Evolutionary conservation across 2,888 invertebrate species (phyloP), one percentile per base, ranked within the genome.

Genomic region (Lathronympha strigana): DNA sequence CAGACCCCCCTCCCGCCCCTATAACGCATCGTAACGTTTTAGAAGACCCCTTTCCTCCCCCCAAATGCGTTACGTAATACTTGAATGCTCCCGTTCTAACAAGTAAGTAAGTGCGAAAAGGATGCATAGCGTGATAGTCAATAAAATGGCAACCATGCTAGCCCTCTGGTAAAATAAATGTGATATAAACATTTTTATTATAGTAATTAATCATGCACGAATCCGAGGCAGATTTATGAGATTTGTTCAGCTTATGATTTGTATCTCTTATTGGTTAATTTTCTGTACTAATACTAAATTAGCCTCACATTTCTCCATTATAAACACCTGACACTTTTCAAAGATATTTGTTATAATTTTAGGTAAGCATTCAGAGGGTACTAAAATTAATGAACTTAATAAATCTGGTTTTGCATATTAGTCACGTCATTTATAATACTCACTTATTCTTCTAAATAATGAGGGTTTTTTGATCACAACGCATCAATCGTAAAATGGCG

Each of bases 161-260:
- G n/a, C n/a, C n/a, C n/a, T 3, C n/a, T 36, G 11, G 36, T 36
- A 36, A 36, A 2, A 36, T 17, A 36, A 2, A 36, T 17, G 38
- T 40, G 38, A 40, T 17, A 40, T 1, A 6, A 40, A 17, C 15
- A 40, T 17, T 40, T 40, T 19, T 40, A 40, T 40, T 40, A 17
- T 8, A 9, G 9, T 2, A 11, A 43, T 43, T 43, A 43, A 21
- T 43, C 19, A 43, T 13, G 11, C 43, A 11, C 43, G 21, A 43
- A 21, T 43, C 43, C 4, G 19, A 43, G 11, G 17, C 13, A 15
- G 2, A 43, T 9, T 11, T 19, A 17, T 17, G 11, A 11, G 19
- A n/a, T 63, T 63, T 49, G 28, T 63, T 63, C 31, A 1, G 17
- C 55, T 63, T 49, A 47, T 15, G 2, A 11, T 55, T 55, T 28